Conservation (phyloP, 35 echinoderm and acorn worm species). For the Lytechinus pictus region DNA sequence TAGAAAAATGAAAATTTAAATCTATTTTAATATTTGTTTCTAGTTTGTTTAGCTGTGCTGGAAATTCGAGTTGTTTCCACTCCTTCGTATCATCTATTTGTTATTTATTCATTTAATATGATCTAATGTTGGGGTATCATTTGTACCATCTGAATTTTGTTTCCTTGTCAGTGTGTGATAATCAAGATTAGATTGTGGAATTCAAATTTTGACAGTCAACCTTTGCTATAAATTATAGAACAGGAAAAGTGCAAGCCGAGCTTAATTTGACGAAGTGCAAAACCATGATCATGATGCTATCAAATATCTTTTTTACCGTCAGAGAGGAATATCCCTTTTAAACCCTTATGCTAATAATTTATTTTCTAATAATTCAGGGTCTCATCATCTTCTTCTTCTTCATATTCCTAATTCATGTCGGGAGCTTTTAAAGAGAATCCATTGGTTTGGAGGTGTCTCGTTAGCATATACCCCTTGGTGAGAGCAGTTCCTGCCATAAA, state of each 20-base stretch:
- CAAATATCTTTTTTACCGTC: background rate
- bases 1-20: too few relatives aligned
- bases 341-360: background rate
- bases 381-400: background rate
- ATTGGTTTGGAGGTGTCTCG: slow-evolving; percentile 22
- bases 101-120: too few relatives aligned
- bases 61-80: too few relatives aligned
- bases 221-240: background rate
- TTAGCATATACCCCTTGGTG: background rate
- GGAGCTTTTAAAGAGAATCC: background rate
- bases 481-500: slow-evolving; percentile 7
- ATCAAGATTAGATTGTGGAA: background rate
- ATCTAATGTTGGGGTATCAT: too few relatives aligned
- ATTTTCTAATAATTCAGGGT: background rate
- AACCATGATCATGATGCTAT: background rate
- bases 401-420: background rate
- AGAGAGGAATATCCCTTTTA: background rate
- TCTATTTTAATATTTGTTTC: too few relatives aligned
- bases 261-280: background rate
- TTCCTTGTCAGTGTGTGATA: too few relatives aligned
- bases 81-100: too few relatives aligned
- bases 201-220: background rate
- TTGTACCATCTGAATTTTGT: too few relatives aligned
- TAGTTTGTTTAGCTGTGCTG: too few relatives aligned
- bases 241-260: background rate